Percentiles rank a stretch among this genome's conserved stretches.
phyloP scores from a whole-genome alignment of 1,140 invertebrate species.

The Macrobrachium rosenbergii region DNA sequence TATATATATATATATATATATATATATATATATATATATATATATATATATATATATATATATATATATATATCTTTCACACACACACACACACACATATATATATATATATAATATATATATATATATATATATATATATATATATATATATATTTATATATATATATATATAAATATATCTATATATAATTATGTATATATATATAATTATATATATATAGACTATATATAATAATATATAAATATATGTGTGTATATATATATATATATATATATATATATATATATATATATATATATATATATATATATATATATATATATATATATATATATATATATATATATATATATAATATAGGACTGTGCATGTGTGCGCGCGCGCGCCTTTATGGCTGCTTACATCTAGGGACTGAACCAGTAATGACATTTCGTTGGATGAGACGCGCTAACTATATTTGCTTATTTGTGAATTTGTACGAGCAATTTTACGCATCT shows the following conservation, averaged over 20 bases:
- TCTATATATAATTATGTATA: too few relatives aligned
- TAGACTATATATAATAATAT: not conserved
- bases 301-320: not conserved
- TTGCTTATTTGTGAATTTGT: too few relatives aligned
- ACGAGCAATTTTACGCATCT: too few relatives aligned
- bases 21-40: not conserved
- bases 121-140: constrained; percentile 3
- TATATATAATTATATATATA: too few relatives aligned
- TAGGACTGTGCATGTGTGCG: too few relatives aligned
- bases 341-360: not conserved
- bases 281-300: constrained; percentile 7
- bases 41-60: too few relatives aligned
- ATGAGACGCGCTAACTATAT: too few relatives aligned
- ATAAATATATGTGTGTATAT: not conserved
- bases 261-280: not conserved
- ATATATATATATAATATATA: not conserved
- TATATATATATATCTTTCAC: too few relatives aligned
- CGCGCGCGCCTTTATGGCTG: too few relatives aligned
- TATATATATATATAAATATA: not conserved
- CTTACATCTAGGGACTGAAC: too few relatives aligned
- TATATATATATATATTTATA: not conserved
- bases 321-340: not conserved
- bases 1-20: not conserved
- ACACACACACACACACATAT: too few relatives aligned
- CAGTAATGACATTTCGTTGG: too few relatives aligned